Conservation (phyloP, 2,797 vertebrate genomes). For the Sternarchorhynchus goeldii region DNA sequence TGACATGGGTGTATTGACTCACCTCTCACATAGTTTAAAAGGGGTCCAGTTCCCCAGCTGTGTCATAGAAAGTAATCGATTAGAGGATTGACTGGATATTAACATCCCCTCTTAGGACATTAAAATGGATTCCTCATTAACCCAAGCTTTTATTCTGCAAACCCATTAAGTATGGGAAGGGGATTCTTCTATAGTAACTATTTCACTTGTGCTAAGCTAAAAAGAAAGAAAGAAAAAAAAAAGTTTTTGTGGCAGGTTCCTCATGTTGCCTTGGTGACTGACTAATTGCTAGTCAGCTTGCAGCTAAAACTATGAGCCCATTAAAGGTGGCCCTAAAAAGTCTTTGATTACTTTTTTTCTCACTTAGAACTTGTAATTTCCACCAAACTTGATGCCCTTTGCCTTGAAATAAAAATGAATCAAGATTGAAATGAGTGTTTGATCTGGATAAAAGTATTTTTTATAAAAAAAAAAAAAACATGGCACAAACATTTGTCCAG, state of each 20-base stretch:
- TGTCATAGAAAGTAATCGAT: slow-evolving; percentile 60
- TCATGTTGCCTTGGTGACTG: slow-evolving; percentile 55
- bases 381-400: neutral
- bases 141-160: slow-evolving; percentile 50
- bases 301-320: slow-evolving; percentile 29
- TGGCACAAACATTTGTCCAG: neutral
- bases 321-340: slow-evolving; percentile 22
- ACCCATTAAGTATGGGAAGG: slow-evolving; percentile 41
- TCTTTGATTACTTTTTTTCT: slow-evolving; percentile 32
- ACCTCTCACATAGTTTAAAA: slow-evolving; percentile 34
- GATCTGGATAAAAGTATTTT: neutral
- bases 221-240: slow-evolving; percentile 36
- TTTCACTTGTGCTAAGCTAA: slow-evolving; percentile 36
- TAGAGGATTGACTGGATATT: slow-evolving; percentile 57
- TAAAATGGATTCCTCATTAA: slow-evolving; percentile 54
- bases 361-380: slow-evolving; percentile 7
- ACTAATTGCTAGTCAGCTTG: slow-evolving; percentile 20
- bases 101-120: slow-evolving; percentile 54
- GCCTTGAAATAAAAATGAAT: neutral
- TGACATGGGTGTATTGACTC: slow-evolving; percentile 39
- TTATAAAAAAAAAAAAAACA: too few species aligned
- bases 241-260: slow-evolving; percentile 22
- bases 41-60: slow-evolving; percentile 35
- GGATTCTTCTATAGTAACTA: slow-evolving; percentile 34
- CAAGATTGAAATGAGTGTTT: neutral